Evolutionary conservation across 1,140 invertebrate species (phyloP).

Genomic region (Plectrocnemia conspersa): DNA sequence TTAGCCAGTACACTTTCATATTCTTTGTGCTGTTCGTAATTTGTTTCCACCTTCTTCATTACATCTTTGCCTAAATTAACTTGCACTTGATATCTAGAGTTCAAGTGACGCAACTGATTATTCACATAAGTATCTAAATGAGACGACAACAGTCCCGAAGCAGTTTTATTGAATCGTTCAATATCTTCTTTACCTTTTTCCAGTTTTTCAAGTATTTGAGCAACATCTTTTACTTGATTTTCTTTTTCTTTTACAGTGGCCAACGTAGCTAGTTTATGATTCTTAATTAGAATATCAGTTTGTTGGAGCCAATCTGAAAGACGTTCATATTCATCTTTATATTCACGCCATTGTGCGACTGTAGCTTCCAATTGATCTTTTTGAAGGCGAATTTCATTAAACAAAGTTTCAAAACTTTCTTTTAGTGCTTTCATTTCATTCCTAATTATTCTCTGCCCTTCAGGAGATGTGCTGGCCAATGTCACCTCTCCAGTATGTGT

Average conservation of each 20-base stretch:
- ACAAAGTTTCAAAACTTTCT: slow-evolving; percentile 79
- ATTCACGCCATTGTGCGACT: slow-evolving; percentile 79
- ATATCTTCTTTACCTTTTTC: slow-evolving; percentile 79
- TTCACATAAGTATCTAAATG: slow-evolving; percentile 87
- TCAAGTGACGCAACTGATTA: slow-evolving; percentile 85
- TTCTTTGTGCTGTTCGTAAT: slow-evolving; percentile 80
- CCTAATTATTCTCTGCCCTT: slow-evolving; percentile 74
- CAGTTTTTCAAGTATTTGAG: slow-evolving; percentile 70
- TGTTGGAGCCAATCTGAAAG: slow-evolving; percentile 91
- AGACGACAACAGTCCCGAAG: slow-evolving; percentile 70
- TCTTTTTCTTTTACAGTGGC: slow-evolving; percentile 79
- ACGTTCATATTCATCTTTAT: slow-evolving; percentile 88
- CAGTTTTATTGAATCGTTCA: slow-evolving; percentile 75
- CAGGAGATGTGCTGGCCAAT: slow-evolving; percentile 71
- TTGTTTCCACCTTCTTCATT: slow-evolving; percentile 86
- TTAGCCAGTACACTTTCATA: slow-evolving; percentile 76
- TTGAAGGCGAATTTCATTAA: slow-evolving; percentile 79
- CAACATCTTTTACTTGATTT: slow-evolving; percentile 75
- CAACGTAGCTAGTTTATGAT: slow-evolving; percentile 79
- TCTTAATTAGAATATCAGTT: slow-evolving; percentile 86
- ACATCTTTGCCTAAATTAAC: slow-evolving; percentile 90
- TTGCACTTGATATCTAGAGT: slow-evolving; percentile 85
- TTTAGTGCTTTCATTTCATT: slow-evolving; percentile 79
- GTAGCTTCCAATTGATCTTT: slow-evolving; percentile 79
- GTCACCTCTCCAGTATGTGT: slow-evolving; percentile 81